Percentiles rank a stretch among this genome's conserved stretches.
Evolutionary conservation across 23 tunicate species (phyloP).

Genomic region (Clavelina lepadiformis): DNA sequence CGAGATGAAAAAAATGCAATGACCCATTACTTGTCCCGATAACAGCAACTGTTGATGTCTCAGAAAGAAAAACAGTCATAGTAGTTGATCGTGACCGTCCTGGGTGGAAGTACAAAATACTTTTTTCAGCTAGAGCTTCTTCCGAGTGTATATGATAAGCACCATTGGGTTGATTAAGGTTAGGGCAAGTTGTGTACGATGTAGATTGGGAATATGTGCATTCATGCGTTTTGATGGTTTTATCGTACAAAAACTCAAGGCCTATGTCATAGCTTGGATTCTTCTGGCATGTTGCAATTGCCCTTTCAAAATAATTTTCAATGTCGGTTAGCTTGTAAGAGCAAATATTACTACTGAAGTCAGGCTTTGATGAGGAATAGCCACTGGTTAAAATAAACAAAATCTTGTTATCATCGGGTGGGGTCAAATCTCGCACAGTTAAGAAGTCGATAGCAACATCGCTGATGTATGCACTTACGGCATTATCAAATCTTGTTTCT

Average conservation of each 20-base stretch:
- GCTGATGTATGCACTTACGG: constrained; percentile 38
- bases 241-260: constrained; percentile 10
- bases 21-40: constrained; percentile 23
- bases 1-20: constrained; percentile 25
- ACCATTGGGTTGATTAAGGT: not conserved
- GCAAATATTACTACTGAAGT: too few relatives aligned
- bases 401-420: not conserved
- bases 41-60: constrained; percentile 23
- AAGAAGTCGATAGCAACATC: constrained; percentile 30
- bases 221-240: not conserved
- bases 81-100: too few relatives aligned
- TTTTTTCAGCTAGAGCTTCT: not conserved
- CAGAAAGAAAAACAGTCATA: not conserved
- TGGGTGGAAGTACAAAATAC: too few relatives aligned
- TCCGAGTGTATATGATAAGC: not conserved
- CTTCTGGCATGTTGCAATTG: not conserved
- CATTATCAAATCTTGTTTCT: constrained; percentile 4
- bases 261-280: constrained; percentile 7
- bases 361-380: too few relatives aligned
- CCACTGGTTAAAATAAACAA: constrained; percentile 1
- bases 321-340: constrained; percentile 7
- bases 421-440: not conserved
- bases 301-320: constrained; percentile 6
- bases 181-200: constrained; percentile 20
- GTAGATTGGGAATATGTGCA: not conserved